phyloP scores from a whole-genome alignment of 2,888 invertebrate species.

The Miltochrista miniata region DNA sequence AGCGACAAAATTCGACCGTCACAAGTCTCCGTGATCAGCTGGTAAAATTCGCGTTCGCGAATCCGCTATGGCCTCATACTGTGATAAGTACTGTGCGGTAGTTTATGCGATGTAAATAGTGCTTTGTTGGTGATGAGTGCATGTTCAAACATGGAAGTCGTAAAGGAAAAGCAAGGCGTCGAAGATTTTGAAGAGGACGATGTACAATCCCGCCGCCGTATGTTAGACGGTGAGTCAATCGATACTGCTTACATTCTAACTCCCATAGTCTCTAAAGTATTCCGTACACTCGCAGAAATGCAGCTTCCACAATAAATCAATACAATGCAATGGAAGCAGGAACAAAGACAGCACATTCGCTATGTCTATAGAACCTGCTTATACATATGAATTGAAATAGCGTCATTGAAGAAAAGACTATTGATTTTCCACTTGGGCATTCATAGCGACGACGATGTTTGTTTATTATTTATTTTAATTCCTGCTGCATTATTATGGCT shows the following conservation, averaged over 20 bases:
- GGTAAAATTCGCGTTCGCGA: conserved; percentile 33
- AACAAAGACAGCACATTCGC: conserved; percentile 31
- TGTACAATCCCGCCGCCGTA: conserved; percentile 69
- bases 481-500: neutral
- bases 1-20: conserved; percentile 36
- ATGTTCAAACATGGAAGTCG: conserved; percentile 64
- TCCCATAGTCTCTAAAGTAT: conserved; percentile 3
- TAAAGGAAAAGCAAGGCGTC: conserved; percentile 57
- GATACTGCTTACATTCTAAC: conserved; percentile 17
- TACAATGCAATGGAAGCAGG: conserved; percentile 19
- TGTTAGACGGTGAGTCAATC: conserved; percentile 76
- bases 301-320: conserved; percentile 7
- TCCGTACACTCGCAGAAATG: conserved; percentile 4
- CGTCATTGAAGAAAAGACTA: conserved; percentile 28
- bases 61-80: conserved; percentile 46
- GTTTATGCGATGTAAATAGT: conserved; percentile 51
- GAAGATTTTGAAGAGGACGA: conserved; percentile 74
- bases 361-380: conserved; percentile 19
- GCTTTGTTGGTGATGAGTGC: conserved; percentile 45
- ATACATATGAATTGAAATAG: too few species aligned
- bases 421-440: conserved; percentile 34
- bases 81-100: conserved; percentile 50
- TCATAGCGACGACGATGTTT: neutral
- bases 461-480: conserved; percentile 11
- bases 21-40: conserved; percentile 49